Evolutionary conservation across 30 jellyfish, hydroid and myxozoan genomes (phyloP), one percentile per base, ranked within the genome.

Genomic region (Clytia hemisphaerica): DNA sequence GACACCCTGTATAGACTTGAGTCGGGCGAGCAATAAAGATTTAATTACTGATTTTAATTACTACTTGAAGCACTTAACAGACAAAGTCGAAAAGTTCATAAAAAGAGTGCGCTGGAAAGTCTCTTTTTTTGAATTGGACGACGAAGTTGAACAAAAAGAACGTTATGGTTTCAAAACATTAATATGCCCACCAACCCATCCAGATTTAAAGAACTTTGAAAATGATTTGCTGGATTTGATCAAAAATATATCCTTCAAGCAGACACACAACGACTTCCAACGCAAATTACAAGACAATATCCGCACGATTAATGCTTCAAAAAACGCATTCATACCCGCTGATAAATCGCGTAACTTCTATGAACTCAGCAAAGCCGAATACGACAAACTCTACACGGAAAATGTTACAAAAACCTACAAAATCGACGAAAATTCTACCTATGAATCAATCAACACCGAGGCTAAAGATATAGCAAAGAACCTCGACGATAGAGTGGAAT

Each of bases 61-160:
- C n/a, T n/a, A n/a, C n/a, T n/a, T n/a, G n/a, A n/a, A n/a, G n/a
- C 61, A 59, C 22, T 51, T 76, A 33, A 76, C 46, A 10, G 24
- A 45, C 44, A 76, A 76, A 48, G 83, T 64, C 31, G 81, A 79
- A 59, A 53, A 37, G 26, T 27, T 79, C 10, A 71, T 71, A 4
- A 79, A 79, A 71, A 28, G 83, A 37, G 60, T 79, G 83, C 67
- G 92, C 73, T 74, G 84, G 94, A 82, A 82, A 82, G 81, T 68
- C 9, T n/a, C 16, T 19, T 59, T 62, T 4, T 72, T 55, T 10
- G 30, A 34, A 31, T 38, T 15, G 22, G 44, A 67, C 22, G 3
- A 46, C n/a, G 57, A 80, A 36, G 64, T 37, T 4, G 54, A 71
- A 1, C 15, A 37, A 2, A 36, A 24, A 25, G 54, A 54, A 18